phyloP scores from a whole-genome alignment of 2,888 invertebrate genomes.

The Bedellia somnulentella region DNA sequence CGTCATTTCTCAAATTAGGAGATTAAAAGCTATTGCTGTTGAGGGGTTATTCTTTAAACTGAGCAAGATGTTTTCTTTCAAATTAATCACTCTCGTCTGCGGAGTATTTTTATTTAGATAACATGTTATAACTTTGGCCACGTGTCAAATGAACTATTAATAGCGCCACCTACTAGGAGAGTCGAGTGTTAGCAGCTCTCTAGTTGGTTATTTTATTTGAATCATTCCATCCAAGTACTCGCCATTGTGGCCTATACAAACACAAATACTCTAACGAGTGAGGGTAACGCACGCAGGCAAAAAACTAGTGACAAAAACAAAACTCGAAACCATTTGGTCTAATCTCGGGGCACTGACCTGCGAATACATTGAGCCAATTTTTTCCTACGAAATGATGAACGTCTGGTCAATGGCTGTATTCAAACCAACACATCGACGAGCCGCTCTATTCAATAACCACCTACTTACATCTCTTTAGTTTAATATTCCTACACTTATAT shows the following conservation, averaged over 20 bases:
- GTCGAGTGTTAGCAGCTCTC: too few species aligned
- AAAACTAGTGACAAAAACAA: constrained; percentile 39
- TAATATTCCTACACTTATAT: too few species aligned
- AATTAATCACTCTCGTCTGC: too few species aligned
- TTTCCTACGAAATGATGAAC: constrained; percentile 13
- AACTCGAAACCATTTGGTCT: constrained; percentile 26
- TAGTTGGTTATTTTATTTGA: too few species aligned
- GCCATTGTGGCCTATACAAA: too few species aligned
- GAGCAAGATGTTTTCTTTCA: too few species aligned
- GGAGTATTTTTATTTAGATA: constrained; percentile 1
- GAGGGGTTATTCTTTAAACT: too few species aligned
- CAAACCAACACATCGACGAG: constrained; percentile 6
- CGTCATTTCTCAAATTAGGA: too few species aligned
- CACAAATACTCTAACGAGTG: too few species aligned
- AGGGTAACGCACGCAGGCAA: constrained; percentile 38
- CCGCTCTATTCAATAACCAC: background rate
- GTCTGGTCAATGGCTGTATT: constrained; percentile 22
- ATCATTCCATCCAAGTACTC: too few species aligned
- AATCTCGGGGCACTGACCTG: constrained; percentile 42
- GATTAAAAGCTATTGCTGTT: too few species aligned
- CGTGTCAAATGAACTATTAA: constrained; percentile 9
- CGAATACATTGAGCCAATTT: constrained; percentile 31
- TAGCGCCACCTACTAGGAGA: background rate
- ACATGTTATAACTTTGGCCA: constrained; percentile 10
- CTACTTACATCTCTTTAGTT: too few species aligned